Base-by-base conservation (phyloP, 2,797 vertebrate species). In the Acomys russatus region DNA sequence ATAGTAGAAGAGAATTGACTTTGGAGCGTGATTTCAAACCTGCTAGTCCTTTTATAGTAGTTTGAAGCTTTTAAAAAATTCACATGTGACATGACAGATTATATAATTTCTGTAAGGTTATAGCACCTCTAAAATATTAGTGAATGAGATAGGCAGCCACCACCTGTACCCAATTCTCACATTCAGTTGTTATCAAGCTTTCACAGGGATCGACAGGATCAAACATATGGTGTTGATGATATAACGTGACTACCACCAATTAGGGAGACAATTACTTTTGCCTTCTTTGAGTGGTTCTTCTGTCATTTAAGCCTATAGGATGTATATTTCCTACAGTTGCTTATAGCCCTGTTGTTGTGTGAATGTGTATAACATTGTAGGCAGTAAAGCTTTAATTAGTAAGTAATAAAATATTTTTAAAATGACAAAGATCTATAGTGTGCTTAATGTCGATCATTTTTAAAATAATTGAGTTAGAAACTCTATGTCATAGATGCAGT, bases 11-110 rank as follows among this genome's bases (percentile, higher is more conserved):
- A 86, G 89, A 93, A 80, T 8, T 51, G 73, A 61, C 30, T 77
- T 95, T 59, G 2, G 7, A 66, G 11, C 76, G 2, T 91, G 18
- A 14, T 35, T 35, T 68, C 23, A 63, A 23, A n/a, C 64, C 51
- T 89, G 6, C 3, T 76, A 44, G 59, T 49, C 28, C 12, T 89
- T 77, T 54, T 51, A 23, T 89, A 89, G 76, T 64, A 66, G 30
- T 78, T 51, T 89, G 38, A 89, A 89, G 11, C 11, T 80, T 94
- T 56, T 68, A 61, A 88, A 94, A 63, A 30, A 38, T 89, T 85
- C 44, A 20, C 28, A 3, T 64, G 14, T 74, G 33, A 78, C 33
- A 54, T 35, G 10, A 66, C 44, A 18, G 33, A 78, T 44, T 30
- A 22, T 83, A 79, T 56, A 90, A 92, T 70, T 82, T 91, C 71